These are phyloP conservation scores for Mus pahari DNA, from an alignment of 2,113 vertebrate species.

Conservation along the genomic window DNA sequence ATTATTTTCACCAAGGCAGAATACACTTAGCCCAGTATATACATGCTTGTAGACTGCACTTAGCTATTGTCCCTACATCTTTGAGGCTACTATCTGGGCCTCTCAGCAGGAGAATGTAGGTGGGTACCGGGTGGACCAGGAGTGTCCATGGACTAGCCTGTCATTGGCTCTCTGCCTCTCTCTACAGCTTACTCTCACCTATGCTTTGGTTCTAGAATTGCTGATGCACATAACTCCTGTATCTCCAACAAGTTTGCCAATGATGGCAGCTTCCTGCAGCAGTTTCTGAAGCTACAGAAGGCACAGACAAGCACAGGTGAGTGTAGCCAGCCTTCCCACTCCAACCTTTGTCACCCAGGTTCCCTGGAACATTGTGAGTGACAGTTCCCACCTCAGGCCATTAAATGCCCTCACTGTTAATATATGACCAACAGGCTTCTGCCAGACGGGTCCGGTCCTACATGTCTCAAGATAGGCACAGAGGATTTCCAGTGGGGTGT, in stretches of 20 bases:
- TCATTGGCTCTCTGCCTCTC: not conserved
- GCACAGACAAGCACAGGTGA: conserved; percentile 88
- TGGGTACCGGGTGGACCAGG: not conserved
- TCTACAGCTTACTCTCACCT: not conserved
- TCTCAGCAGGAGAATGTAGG: not conserved
- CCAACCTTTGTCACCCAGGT: not conserved
- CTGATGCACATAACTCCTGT: conserved; percentile 83
- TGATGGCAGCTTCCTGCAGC: conserved; percentile 97
- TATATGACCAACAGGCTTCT: not conserved
- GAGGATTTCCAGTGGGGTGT: no score
- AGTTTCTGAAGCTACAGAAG: conserved; percentile 97
- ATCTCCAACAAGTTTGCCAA: conserved; percentile 95
- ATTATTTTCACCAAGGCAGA: not conserved
- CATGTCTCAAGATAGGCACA: not conserved
- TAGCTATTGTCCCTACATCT: not conserved
- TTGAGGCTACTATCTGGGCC: not conserved
- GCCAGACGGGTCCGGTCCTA: not conserved
- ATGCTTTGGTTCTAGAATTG: conserved; percentile 80
- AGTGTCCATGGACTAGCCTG: not conserved
- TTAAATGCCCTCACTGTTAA: not conserved
- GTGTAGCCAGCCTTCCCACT: not conserved
- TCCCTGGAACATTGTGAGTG: no score
- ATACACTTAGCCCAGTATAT: not conserved
- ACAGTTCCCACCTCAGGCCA: not conserved
- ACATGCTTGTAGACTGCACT: not conserved